Evolutionary conservation across 1,140 invertebrate species (phyloP), one percentile per base, ranked within the genome.

Genomic region (Watersipora subatra): DNA sequence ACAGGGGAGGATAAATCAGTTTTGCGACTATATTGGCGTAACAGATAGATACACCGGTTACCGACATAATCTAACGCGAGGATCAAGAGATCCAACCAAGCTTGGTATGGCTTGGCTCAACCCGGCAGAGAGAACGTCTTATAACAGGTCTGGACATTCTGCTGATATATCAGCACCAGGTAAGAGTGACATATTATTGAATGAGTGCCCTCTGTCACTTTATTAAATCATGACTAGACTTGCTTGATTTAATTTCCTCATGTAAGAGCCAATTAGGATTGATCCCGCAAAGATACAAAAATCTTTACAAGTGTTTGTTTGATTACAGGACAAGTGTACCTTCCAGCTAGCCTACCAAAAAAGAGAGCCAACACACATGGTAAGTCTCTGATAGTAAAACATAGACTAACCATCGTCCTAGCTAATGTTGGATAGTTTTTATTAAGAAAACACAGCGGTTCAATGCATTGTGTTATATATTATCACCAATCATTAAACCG

Each of bases 11-110:
- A 72, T 78, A 20, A 65, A 72, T 19, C 71, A 73, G 57, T 77
- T 76, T 69, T 73, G 73, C 62, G 75, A 77, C 63, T 66, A 72
- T 56, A 70, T 77, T n/a, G 76, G 76, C 24, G 77, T 78, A n/a
- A 78, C 77, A 17, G 77, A 78, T 61, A 64, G 75, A 27, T 78
- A 72, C 67, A 76, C 73, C 30, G 75, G 76, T 19, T 78, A 77
- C 68, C 67, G 77, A 59, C 64, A 78, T 64, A 78, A 77, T 64
- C 63, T 69, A n/a, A 65, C 58, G 24, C 67, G 75, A 20, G 73
- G 73, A 1, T 70, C 69, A 0, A 58, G 75, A 30, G 73, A 76
- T 25, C 73, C 75, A 20, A 69, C 73, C 58, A 66, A 64, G 57
- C 69, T 76, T 63, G 67, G 70, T 7, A 72, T 71, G 19, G 67